Evolutionary conservation across 2,113 vertebrate genomes (phyloP).

Genomic region (Brachionichthys hirsutus): DNA sequence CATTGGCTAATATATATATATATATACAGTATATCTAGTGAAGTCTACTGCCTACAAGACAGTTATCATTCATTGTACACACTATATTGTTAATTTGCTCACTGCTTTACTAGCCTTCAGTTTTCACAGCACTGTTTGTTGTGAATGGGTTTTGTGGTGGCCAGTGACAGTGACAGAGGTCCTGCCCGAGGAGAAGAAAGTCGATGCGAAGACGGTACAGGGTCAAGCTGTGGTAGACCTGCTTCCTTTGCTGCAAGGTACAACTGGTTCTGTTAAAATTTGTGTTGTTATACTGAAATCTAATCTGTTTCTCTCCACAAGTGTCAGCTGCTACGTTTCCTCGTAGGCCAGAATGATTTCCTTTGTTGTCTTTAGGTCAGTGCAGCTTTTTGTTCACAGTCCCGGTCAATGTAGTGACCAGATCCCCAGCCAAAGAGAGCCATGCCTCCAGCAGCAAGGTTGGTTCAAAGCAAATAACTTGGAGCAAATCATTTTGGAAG

Average conservation of each 20-base stretch:
- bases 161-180: constrained; percentile 87
- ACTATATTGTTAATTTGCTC: too few species aligned
- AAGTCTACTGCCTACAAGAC: too few species aligned
- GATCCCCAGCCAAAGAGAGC: constrained; percentile 61
- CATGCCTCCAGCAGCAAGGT: constrained; percentile 57
- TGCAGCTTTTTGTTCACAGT: constrained; percentile 73
- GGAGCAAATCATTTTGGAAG: not conserved
- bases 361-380: constrained; percentile 74
- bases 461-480: not conserved
- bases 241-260: constrained; percentile 80
- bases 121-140: not conserved
- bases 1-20: too few species aligned
- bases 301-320: not conserved
- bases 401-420: constrained; percentile 71
- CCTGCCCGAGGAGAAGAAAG: constrained; percentile 83
- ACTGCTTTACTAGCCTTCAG: not conserved
- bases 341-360: constrained; percentile 3
- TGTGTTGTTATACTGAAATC: not conserved
- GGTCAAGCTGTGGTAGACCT: constrained; percentile 87
- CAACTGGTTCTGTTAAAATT: not conserved
- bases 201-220: constrained; percentile 78
- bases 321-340: not conserved
- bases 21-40: too few species aligned
- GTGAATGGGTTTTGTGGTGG: constrained; percentile 1
- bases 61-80: too few species aligned